A percentile compares a stretch with the other conserved stretches of the same genome.
These are phyloP conservation scores for Phaetusa simplex DNA, from an alignment of 2,113 vertebrate species.

Conservation along the genomic window DNA sequence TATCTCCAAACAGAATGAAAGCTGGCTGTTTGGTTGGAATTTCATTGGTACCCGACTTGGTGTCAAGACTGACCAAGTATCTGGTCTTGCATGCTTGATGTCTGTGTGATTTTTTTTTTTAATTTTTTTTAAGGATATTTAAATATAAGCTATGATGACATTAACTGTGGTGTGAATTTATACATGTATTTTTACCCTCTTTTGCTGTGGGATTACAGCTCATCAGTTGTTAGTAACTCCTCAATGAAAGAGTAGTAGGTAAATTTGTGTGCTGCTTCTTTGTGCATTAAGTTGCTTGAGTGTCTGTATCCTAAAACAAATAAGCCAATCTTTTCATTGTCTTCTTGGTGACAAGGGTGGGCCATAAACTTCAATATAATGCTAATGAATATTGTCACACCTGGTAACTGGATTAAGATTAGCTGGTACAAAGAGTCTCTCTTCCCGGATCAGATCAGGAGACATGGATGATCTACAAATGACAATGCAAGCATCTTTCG, in stretches of 20 bases:
- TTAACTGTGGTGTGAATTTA: neutral
- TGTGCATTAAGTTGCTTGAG: neutral
- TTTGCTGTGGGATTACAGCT: neutral
- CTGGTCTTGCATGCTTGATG: neutral
- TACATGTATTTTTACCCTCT: neutral
- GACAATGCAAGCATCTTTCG: neutral
- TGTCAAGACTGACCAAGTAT: neutral
- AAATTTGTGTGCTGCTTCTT: neutral
- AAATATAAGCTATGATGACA: neutral
- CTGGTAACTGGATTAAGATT: neutral
- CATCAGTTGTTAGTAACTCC: neutral
- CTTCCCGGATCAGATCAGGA: neutral
- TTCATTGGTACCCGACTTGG: neutral
- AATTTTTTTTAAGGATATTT: neutral
- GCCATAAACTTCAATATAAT: neutral
- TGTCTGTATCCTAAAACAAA: neutral
- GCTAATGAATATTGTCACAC: neutral
- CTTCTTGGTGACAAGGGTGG: neutral
- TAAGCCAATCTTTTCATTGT: neutral
- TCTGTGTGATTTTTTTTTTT: neutral
- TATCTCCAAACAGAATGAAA: neutral
- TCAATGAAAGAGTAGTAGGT: neutral
- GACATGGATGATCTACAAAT: neutral
- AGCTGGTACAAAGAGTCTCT: neutral
- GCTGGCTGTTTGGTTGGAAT: neutral